Conservation (phyloP, 2,888 invertebrate species). For the Fissipunctia ypsillon region DNA sequence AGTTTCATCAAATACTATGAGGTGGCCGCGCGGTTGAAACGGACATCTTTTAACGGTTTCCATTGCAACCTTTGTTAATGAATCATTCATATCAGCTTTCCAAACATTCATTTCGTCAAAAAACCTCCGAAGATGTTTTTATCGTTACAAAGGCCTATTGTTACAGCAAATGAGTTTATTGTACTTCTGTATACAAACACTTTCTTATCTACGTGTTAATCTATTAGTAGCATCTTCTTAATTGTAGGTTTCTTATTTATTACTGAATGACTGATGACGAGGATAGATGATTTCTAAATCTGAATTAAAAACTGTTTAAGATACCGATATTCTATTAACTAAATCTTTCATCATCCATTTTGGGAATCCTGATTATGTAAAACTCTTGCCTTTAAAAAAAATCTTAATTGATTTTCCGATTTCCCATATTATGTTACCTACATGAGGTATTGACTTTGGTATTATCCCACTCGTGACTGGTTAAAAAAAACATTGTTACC, state of each 20-base stretch:
- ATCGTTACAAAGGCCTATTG: conserved; percentile 56
- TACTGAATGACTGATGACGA: conserved; percentile 6
- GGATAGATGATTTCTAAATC: background rate
- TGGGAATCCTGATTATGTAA: background rate
- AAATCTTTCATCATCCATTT: background rate
- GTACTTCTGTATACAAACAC: conserved; percentile 51
- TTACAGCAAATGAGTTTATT: conserved; percentile 59
- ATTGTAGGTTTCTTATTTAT: conserved; percentile 34
- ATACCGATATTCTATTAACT: background rate
- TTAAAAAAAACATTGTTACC: conserved; percentile 66
- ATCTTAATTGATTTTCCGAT: background rate
- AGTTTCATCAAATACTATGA: too few relatives aligned
- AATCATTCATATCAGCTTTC: conserved; percentile 57
- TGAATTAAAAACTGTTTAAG: background rate
- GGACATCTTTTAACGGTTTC: conserved; percentile 21
- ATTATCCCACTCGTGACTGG: background rate
- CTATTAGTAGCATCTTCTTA: conserved; percentile 16
- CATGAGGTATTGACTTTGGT: background rate
- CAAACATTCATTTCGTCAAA: conserved; percentile 48
- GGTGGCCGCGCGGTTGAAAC: too few relatives aligned
- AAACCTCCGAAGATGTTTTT: conserved; percentile 42
- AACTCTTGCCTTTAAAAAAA: background rate
- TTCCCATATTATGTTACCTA: background rate
- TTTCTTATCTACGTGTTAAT: conserved; percentile 47
- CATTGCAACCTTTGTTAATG: conserved; percentile 21